Evolutionary conservation across 1,140 invertebrate genomes (phyloP).

Genomic region (Halotydeus destructor): DNA sequence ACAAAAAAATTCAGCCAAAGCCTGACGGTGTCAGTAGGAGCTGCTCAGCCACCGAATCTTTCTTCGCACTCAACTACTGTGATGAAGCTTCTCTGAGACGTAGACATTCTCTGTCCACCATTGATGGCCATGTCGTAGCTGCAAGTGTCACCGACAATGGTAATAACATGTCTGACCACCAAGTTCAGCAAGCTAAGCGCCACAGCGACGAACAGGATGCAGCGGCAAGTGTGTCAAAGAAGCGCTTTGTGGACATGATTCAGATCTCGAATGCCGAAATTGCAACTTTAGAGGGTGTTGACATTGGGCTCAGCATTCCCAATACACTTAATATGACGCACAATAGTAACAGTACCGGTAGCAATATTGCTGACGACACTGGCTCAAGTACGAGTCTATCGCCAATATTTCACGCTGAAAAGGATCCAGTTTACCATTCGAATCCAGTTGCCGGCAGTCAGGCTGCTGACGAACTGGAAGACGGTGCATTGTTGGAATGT

Average conservation of each 20-base stretch:
- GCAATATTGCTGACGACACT: conserved; percentile 3
- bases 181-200: conserved; percentile 1
- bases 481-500: conserved; percentile 52
- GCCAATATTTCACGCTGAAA: not conserved
- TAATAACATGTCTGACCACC: not conserved
- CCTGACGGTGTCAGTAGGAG: conserved; percentile 16
- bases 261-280: not conserved
- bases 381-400: conserved; percentile 5
- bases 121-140: not conserved
- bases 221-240: not conserved
- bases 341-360: not conserved
- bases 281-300: no score
- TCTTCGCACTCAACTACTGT: not conserved
- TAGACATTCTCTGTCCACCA: conserved; percentile 4
- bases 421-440: not conserved
- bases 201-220: conserved; percentile 2
- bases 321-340: no score
- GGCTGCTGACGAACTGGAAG: conserved; percentile 36
- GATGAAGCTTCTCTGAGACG: not conserved
- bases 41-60: conserved; percentile 1
- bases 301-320: no score
- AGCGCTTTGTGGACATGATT: not conserved
- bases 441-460: not conserved
- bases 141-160: not conserved
- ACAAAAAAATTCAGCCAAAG: conserved; percentile 31